Conservation (phyloP, 2,113 vertebrate species). For the Scatophagus argus region DNA sequence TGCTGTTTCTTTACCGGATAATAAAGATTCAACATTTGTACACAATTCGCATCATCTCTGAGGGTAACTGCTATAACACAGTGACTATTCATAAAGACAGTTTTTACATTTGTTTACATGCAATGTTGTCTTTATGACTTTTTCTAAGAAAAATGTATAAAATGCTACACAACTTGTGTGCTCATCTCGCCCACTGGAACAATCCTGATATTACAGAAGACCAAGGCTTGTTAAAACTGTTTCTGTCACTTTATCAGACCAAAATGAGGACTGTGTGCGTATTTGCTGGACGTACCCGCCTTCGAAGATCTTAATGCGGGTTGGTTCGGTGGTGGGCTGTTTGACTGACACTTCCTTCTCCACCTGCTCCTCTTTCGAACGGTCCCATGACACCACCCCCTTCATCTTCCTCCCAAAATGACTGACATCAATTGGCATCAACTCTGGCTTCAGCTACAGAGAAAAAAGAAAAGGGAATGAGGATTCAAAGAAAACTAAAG, state of each 20-base stretch:
- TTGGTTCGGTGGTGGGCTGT: slow-evolving; percentile 88
- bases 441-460: slow-evolving; percentile 93
- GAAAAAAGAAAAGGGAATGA: not conserved
- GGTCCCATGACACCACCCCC: slow-evolving; percentile 91
- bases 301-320: slow-evolving; percentile 99
- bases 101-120: not conserved
- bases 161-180: not conserved
- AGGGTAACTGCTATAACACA: too few species aligned
- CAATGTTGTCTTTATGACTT: not conserved
- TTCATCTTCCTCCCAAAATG: slow-evolving; percentile 94
- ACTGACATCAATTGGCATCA: slow-evolving; percentile 90
- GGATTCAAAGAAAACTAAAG: not conserved
- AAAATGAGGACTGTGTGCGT: not conserved
- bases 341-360: slow-evolving; percentile 94
- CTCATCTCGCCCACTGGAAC: not conserved
- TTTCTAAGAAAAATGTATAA: too few species aligned
- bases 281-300: slow-evolving; percentile 91
- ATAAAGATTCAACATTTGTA: too few species aligned
- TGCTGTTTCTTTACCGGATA: not conserved
- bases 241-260: not conserved
- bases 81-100: not conserved
- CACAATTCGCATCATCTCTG: too few species aligned
- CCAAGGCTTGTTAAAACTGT: too few species aligned
- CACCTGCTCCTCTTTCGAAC: slow-evolving; percentile 92
- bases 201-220: too few species aligned